A percentile compares a stretch with the other conserved stretches of the same genome.
These are phyloP conservation scores for Pseudonaja textilis DNA, from an alignment of 2,113 vertebrate genomes.

Conservation along the genomic window DNA sequence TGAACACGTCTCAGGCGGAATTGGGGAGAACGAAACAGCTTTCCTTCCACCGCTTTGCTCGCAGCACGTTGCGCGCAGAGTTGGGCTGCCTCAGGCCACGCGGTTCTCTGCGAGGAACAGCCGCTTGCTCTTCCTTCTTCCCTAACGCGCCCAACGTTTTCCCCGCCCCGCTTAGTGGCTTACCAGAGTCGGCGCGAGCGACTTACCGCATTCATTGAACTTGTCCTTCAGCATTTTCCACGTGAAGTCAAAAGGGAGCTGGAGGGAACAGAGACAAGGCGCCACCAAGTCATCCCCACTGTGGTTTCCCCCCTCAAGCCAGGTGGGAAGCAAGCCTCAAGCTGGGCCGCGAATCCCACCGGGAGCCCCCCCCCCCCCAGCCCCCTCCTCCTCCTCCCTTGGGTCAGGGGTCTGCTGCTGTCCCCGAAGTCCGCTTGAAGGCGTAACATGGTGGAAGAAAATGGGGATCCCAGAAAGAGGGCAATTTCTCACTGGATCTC, in stretches of 20 bases:
- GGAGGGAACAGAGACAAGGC: constrained; percentile 34
- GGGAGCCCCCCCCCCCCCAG: too few species aligned
- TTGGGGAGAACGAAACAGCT: not conserved
- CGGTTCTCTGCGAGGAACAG: too few species aligned
- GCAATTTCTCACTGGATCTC: not conserved
- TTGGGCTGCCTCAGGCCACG: too few species aligned
- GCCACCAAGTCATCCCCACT: not conserved
- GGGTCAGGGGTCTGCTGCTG: not conserved
- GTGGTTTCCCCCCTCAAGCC: not conserved
- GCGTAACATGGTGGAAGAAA: not conserved
- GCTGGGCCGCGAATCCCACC: not conserved
- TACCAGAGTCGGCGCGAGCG: rapidly evolving
- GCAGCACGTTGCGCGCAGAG: not conserved
- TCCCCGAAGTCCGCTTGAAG: not conserved
- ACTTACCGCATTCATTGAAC: constrained; percentile 93
- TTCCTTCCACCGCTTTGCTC: not conserved
- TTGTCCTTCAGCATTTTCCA: constrained; percentile 99
- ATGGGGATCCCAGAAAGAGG: not conserved
- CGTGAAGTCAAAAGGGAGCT: constrained; percentile 97
- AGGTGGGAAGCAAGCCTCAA: not conserved
- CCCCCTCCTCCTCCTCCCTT: too few species aligned
- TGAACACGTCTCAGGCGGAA: not conserved
- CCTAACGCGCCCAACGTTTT: rapidly evolving
- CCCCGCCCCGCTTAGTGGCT: not conserved
- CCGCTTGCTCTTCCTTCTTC: not conserved